Evolutionary conservation across 2,797 vertebrate genomes (phyloP).

Genomic region (Crypturellus tataupa): DNA sequence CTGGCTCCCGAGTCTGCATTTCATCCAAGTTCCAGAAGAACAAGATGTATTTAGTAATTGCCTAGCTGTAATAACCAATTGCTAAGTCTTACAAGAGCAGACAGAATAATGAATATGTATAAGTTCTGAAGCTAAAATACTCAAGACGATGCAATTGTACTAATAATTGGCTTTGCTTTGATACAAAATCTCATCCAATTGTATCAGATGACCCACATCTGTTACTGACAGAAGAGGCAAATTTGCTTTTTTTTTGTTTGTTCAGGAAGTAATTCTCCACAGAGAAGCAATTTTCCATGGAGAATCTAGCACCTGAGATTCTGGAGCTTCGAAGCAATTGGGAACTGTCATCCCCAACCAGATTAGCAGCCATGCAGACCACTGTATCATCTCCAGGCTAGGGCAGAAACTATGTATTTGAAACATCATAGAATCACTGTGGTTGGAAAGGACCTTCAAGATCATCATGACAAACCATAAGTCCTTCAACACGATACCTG

Average conservation of each 20-base stretch:
- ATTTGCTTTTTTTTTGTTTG: not conserved
- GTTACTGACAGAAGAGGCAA: not conserved
- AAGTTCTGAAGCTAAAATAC: slow-evolving; percentile 12
- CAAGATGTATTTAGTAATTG: slow-evolving; percentile 33
- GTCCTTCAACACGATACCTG: no score
- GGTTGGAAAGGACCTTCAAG: no score
- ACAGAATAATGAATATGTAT: slow-evolving; percentile 58
- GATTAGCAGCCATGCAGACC: not conserved
- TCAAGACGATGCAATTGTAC: not conserved
- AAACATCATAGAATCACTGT: not conserved
- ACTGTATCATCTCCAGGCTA: not conserved
- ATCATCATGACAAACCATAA: no score
- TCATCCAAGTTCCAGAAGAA: slow-evolving; percentile 28
- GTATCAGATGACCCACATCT: not conserved
- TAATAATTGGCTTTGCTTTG: slow-evolving; percentile 43
- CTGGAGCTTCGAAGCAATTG: not conserved
- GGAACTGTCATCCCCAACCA: not conserved
- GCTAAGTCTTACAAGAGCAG: slow-evolving; percentile 24
- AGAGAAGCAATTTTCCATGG: not conserved
- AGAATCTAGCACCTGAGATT: not conserved
- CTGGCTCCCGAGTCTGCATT: not conserved
- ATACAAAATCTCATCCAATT: not conserved
- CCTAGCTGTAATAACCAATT: slow-evolving; percentile 24
- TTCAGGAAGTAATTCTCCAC: not conserved
- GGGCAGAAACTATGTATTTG: not conserved